phyloP scores from a whole-genome alignment of 2,797 vertebrate genomes.

The Enteromius argenteus region DNA sequence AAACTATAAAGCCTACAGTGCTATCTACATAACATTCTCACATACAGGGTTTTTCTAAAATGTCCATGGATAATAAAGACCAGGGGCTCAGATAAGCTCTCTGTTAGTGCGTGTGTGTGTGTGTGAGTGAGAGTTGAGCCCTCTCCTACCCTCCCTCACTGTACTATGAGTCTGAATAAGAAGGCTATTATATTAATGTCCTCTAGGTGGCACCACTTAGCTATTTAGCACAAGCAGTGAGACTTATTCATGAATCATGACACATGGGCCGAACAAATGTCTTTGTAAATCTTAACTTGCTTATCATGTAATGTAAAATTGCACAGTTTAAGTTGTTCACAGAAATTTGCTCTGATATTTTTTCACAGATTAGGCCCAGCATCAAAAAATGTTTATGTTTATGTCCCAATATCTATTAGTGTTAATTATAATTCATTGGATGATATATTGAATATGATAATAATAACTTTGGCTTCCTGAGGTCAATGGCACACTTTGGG shows the following conservation, averaged over 20 bases:
- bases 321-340: not conserved
- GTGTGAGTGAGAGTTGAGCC: not conserved
- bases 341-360: not conserved
- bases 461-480: not conserved
- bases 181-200: not conserved
- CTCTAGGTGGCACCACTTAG: conserved; percentile 28
- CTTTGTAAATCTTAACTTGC: not conserved
- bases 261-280: not conserved
- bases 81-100: not conserved
- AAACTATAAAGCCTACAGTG: not conserved
- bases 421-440: not conserved
- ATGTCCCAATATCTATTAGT: not conserved
- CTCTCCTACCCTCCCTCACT: not conserved
- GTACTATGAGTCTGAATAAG: not conserved
- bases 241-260: not conserved
- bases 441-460: not conserved
- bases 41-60: not conserved
- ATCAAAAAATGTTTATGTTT: not conserved
- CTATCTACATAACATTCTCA: not conserved
- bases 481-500: not conserved
- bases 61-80: not conserved
- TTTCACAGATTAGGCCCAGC: not conserved
- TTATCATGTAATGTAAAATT: not conserved
- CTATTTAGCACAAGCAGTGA: not conserved
- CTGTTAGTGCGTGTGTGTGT: not conserved